Conservation (phyloP, 2,797 vertebrate genomes). For the Hipposideros larvatus region DNA sequence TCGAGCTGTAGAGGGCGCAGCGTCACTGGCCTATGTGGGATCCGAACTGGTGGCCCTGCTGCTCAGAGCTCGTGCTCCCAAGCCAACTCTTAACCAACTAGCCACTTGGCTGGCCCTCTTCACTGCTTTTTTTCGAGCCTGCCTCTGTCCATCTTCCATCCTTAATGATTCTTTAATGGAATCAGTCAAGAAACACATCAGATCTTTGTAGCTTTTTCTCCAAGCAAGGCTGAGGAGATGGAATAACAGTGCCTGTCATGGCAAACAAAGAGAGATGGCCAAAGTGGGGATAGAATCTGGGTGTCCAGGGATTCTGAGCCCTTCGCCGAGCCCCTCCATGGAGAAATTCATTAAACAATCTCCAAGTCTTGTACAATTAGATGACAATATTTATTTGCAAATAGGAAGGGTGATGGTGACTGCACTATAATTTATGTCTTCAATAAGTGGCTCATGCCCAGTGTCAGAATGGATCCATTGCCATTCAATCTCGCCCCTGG, state of each 20-base stretch:
- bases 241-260: background rate
- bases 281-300: constrained; percentile 30
- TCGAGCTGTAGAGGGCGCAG: too few relatives aligned
- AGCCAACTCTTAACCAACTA: too few relatives aligned
- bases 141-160: constrained; percentile 49
- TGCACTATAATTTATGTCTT: constrained; percentile 87
- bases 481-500: constrained; percentile 77
- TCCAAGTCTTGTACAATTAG: constrained; percentile 86
- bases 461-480: constrained; percentile 73
- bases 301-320: constrained; percentile 32
- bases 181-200: constrained; percentile 61
- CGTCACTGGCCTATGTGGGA: too few relatives aligned
- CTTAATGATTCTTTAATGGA: constrained; percentile 64
- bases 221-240: constrained; percentile 17
- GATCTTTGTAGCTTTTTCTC: constrained; percentile 54
- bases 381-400: constrained; percentile 89
- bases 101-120: background rate
- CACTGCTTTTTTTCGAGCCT: background rate
- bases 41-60: too few relatives aligned
- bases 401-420: constrained; percentile 85
- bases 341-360: constrained; percentile 87
- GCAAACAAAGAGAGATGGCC: constrained; percentile 35
- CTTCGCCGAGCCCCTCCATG: background rate
- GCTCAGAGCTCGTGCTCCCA: too few relatives aligned
- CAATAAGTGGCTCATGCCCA: constrained; percentile 85